These are phyloP conservation scores for Corythornis cristatus DNA, from an alignment of 2,113 vertebrate genomes.

Conservation along the genomic window DNA sequence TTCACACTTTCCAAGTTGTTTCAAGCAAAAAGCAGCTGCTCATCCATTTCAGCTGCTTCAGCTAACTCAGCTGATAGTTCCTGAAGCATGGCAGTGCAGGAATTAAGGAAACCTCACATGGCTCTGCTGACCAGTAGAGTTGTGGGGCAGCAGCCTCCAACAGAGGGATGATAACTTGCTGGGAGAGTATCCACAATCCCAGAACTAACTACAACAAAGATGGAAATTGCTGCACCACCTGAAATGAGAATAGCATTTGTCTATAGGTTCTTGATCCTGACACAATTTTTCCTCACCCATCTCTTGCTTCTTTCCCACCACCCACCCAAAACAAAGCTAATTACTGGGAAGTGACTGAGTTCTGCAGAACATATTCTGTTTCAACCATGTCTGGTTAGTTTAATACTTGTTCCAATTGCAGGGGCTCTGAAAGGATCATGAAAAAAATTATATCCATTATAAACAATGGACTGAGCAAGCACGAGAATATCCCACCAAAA, in stretches of 20 bases:
- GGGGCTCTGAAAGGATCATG: background rate
- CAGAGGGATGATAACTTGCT: background rate
- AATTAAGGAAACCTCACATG: background rate
- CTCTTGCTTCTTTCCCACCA: background rate
- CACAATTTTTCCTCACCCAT: background rate
- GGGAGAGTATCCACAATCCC: background rate
- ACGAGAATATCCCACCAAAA: background rate
- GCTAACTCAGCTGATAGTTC: background rate
- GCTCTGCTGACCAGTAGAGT: background rate
- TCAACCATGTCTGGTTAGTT: background rate
- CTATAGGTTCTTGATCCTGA: background rate
- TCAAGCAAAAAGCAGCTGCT: conserved; percentile 6
- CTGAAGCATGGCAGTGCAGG: background rate
- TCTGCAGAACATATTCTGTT: background rate
- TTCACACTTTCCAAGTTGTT: conserved; percentile 17
- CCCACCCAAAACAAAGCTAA: background rate
- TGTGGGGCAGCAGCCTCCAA: background rate
- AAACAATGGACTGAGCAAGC: background rate
- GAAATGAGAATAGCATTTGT: background rate
- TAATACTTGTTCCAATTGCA: background rate
- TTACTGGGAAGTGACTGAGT: background rate
- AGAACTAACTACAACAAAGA: background rate
- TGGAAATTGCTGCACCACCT: background rate
- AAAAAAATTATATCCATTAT: background rate
- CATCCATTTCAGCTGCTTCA: background rate